Base-by-base conservation (phyloP, 2,113 vertebrate genomes). In the Periophthalmus modestus region DNA sequence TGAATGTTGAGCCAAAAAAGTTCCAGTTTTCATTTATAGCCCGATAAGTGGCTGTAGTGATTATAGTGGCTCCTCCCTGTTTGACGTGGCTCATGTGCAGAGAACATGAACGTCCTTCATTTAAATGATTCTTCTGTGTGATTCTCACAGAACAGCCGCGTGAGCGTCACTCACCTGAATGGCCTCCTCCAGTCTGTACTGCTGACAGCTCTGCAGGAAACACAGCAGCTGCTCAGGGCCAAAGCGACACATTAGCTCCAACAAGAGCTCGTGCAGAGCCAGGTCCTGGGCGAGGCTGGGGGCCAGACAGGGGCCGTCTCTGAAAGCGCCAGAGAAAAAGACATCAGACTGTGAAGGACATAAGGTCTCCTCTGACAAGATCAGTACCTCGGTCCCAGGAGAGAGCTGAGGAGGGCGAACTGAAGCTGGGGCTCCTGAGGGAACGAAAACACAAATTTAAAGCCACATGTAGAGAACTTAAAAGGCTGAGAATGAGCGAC, bases 171-270 rank as follows among this genome's bases (percentile, higher is more conserved):
- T 79, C 33, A 98, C 97, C 90, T 96, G 93, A 85, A 98, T 94
- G 71, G 96, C 93, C 84, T 98, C 96, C 80, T 99, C 95, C 67
- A 99, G 90, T 18, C 96, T 94, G 90, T 96, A 99, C 83, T 89
- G 91, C 75, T 97, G 95, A 39, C 98, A 95, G 24, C 92, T 94
- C 75, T 90, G 92, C 19, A 99, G 94, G 0, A 94, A 97, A 71
- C 89, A 87, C 76, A 92, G 91, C 69, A 97, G 96, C 43, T 95
- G 82, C 18, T 88, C 73, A 21, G 96, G 95, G 61, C 73, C 93
- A 75, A 95, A 96, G 61, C 93, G 95, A 79, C 97, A 97, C 57
- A 97, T 77, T 33, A 98, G 82, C 39, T 96, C 94, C 9, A 98
- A 85, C 80, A 96, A 95, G 47, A 93, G 94, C 85, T 98, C 96